Evolutionary conservation across 2,888 invertebrate species (phyloP), one percentile per base, ranked within the genome.

Genomic region (Hirudinaria manillensis): DNA sequence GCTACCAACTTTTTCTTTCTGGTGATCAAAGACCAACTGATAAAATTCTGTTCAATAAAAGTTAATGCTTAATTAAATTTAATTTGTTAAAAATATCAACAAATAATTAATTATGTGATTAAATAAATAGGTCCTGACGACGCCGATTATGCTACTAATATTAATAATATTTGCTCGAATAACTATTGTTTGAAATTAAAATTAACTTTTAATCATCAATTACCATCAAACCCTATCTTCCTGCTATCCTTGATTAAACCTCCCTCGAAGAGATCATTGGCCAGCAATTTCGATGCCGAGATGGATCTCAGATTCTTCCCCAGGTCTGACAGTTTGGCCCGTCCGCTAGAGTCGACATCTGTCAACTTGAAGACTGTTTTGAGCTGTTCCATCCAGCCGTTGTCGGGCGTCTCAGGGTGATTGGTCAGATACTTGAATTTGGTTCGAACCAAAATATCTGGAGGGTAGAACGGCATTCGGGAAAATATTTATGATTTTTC

Each of bases 311-410:
- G 13, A 32, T 27, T 53, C n/a, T 72, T 72, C 21, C 56, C 56
- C 21, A 72, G 27, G 19, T 72, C 72, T 3, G 45, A 72, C n/a
- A 72, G 45, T 55, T 27, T 72, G 29, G 29, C 72, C 53, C 27
- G 53, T 24, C 72, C 72, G 19, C 10, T 32, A 10, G 29, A 53
- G 24, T 53, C 55, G 16, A 56, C 29, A 29, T 72, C 72, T 2
- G 72, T 53, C 55, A 72, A 13, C 36, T 72, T 72, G 34, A 72
- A 72, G n/a, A 72, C 29, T 16, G 72, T 72, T 51, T 19, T 72
- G 53, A 72, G 53, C 56, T 72, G 53, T n/a, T 72, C 72, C 56
- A 72, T 55, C 72, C 72, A 72, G 3, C 56, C 32, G 72, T 45
- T 53, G 13, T 72, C 55, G 0, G n/a, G 34, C 2, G 56, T 29